These are phyloP conservation scores for Eretmochelys imbricata DNA, from an alignment of 2,113 vertebrate genomes.

Conservation along the genomic window DNA sequence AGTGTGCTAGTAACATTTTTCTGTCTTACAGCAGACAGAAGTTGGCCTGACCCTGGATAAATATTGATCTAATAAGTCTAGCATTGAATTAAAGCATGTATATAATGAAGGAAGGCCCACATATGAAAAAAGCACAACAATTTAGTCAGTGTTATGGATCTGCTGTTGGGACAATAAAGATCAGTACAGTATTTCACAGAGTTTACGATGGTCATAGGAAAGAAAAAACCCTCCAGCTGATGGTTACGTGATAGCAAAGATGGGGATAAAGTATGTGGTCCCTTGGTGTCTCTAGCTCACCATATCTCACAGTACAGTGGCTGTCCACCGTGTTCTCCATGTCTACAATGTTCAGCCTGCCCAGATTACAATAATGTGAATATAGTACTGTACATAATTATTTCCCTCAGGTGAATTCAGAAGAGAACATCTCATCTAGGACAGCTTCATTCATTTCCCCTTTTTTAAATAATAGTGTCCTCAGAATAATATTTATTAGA, in stretches of 20 bases:
- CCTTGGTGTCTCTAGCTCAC: rapidly evolving
- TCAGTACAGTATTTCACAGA: not conserved
- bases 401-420: not conserved
- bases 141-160: not conserved
- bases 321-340: not conserved
- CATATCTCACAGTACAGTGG: not conserved
- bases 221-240: not conserved
- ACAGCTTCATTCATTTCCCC: not conserved
- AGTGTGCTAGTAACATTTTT: not conserved
- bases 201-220: not conserved
- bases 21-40: not conserved
- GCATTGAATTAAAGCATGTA: not conserved
- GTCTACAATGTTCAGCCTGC: not conserved
- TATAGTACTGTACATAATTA: not conserved
- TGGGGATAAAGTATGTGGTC: not conserved
- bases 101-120: rapidly evolving
- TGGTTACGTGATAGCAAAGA: not conserved
- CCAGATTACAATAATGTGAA: not conserved
- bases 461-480: not conserved
- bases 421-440: not conserved
- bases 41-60: not conserved
- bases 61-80: not conserved
- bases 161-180: not conserved
- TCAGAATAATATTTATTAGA: constrained; percentile 3
- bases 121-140: not conserved